These are phyloP conservation scores for Aphis gossypii DNA, from an alignment of 1,140 invertebrate genomes.

Conservation along the genomic window DNA sequence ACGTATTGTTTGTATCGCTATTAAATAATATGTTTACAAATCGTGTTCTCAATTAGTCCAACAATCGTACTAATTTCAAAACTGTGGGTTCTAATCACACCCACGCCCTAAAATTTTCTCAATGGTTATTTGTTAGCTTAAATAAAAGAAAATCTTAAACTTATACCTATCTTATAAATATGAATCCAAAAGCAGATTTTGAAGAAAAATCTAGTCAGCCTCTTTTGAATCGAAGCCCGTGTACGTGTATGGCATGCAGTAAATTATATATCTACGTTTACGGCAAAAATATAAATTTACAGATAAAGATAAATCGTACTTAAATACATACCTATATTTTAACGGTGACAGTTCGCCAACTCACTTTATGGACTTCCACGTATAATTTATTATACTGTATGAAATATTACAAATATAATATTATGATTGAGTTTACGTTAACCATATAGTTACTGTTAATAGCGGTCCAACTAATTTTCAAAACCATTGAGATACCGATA, in stretches of 20 bases:
- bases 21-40: too few species aligned
- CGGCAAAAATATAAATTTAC: neutral
- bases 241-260: neutral
- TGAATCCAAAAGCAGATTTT: too few species aligned
- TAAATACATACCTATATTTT: neutral
- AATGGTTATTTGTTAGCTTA: too few species aligned
- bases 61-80: too few species aligned
- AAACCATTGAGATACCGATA: neutral
- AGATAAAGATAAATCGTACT: neutral
- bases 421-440: neutral
- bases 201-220: too few species aligned
- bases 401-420: neutral
- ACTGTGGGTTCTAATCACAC: too few species aligned
- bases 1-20: too few species aligned
- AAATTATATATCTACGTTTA: neutral
- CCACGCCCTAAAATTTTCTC: too few species aligned
- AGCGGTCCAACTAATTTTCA: neutral
- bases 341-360: neutral
- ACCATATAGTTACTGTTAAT: neutral
- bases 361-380: neutral
- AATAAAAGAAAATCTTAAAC: too few species aligned
- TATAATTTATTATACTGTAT: neutral
- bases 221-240: neutral
- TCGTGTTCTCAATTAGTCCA: too few species aligned
- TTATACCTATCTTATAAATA: too few species aligned